Conservation (phyloP, 2,797 vertebrate genomes). For the Chrysolophus pictus region DNA sequence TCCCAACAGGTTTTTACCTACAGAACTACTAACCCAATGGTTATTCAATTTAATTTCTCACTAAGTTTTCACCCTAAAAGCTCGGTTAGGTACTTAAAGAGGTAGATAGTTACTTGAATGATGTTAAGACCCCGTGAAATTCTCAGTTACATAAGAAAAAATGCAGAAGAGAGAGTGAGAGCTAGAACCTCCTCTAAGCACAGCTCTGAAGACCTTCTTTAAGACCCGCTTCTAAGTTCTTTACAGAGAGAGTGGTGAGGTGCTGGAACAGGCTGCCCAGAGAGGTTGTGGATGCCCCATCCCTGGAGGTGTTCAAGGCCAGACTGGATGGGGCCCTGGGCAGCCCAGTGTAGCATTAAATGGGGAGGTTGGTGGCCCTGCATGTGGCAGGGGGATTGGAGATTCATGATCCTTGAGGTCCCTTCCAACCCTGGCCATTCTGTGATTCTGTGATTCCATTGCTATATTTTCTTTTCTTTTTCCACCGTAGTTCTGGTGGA, state of each 20-base stretch:
- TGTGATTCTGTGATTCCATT: not conserved
- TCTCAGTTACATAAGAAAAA: not conserved
- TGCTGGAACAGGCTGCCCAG: no score
- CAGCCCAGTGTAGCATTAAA: no score
- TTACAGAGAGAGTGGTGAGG: no score
- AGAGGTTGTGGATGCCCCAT: no score
- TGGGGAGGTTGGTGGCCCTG: no score
- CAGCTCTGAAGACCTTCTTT: not conserved
- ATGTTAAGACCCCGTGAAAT: not conserved
- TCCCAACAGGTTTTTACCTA: not conserved
- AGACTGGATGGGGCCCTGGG: no score
- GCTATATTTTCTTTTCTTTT: not conserved
- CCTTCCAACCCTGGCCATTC: no score
- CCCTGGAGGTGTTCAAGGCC: no score
- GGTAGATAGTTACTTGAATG: not conserved
- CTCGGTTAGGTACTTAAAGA: not conserved
- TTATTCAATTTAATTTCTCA: not conserved
- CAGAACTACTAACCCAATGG: rapidly evolving
- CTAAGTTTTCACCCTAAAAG: not conserved
- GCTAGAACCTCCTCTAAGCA: not conserved
- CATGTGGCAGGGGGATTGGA: no score
- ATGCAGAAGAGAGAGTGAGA: not conserved
- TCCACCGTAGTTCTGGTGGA: not conserved
- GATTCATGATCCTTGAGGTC: no score
- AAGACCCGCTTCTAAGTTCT: no score